These are phyloP conservation scores for Maccullochella peelii DNA, from an alignment of 2,113 vertebrate genomes.

Conservation along the genomic window DNA sequence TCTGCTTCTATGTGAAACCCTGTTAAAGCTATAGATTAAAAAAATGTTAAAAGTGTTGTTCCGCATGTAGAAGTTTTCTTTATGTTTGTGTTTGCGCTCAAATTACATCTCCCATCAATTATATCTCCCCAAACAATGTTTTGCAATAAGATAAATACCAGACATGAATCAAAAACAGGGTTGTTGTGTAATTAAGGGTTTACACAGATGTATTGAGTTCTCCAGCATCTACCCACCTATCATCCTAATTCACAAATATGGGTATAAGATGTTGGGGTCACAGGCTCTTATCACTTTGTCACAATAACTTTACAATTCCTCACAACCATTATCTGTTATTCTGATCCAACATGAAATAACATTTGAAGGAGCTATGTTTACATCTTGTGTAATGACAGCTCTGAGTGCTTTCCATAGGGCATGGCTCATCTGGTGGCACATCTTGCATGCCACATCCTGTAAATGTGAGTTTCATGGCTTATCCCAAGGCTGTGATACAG, in stretches of 20 bases:
- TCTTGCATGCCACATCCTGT: slow-evolving; percentile 27
- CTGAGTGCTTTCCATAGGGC: background rate
- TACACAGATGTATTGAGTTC: background rate
- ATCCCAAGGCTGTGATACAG: background rate
- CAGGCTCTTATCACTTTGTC: background rate
- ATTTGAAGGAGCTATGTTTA: background rate
- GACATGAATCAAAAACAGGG: background rate
- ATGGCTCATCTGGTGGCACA: slow-evolving; percentile 33
- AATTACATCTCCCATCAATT: too few relatives aligned
- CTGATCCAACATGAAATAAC: background rate
- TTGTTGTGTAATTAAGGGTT: slow-evolving; percentile 15
- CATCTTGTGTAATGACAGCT: background rate
- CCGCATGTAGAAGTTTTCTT: background rate
- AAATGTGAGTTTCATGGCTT: background rate
- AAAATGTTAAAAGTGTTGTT: background rate
- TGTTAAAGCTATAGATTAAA: background rate
- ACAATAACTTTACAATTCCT: background rate
- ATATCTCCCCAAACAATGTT: background rate
- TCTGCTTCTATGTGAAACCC: slow-evolving; percentile 2
- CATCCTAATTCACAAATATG: background rate
- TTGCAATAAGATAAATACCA: background rate
- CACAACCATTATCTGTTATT: background rate
- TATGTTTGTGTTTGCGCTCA: background rate
- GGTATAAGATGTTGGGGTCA: background rate
- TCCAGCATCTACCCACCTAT: background rate